These are phyloP conservation scores for Ephialtes manifestator DNA, from an alignment of 2,888 invertebrate genomes.

Conservation along the genomic window DNA sequence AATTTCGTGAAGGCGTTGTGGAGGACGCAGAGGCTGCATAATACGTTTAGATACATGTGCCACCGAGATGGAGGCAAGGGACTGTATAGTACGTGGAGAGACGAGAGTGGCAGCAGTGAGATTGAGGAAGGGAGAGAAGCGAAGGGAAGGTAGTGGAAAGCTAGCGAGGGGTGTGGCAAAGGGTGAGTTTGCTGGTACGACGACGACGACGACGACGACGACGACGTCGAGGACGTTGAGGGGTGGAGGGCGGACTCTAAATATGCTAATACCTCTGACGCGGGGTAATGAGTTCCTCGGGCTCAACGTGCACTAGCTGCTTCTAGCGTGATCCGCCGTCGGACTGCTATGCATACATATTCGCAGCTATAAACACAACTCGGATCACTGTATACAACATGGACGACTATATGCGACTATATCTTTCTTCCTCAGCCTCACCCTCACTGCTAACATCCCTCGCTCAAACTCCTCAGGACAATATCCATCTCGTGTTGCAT, in stretches of 20 bases:
- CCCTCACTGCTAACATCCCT: conserved; percentile 33
- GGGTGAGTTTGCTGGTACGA: conserved; percentile 66
- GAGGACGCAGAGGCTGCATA: conserved; percentile 41
- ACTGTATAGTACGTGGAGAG: conserved; percentile 1
- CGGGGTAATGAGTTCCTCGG: conserved; percentile 84
- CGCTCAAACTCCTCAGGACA: conserved; percentile 4
- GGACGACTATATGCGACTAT: conserved; percentile 47
- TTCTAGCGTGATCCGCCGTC: conserved; percentile 61
- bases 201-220: conserved; percentile 69
- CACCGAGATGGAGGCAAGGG: conserved; percentile 44
- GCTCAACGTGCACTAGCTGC: conserved; percentile 75
- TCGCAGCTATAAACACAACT: conserved; percentile 84
- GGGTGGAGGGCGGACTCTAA: conserved; percentile 79
- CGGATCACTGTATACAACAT: conserved; percentile 75
- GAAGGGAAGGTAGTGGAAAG: conserved; percentile 63
- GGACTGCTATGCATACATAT: conserved; percentile 84
- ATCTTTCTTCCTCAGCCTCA: conserved; percentile 3
- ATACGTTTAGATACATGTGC: conserved; percentile 55
- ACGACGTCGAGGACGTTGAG: conserved; percentile 69
- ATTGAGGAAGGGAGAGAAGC: conserved; percentile 59
- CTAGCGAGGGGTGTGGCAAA: conserved; percentile 70
- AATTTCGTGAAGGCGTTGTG: conserved; percentile 47
- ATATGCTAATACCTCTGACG: conserved; percentile 84
- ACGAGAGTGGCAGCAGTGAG: conserved; percentile 56
- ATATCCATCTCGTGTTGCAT: conserved; percentile 11